Base-by-base conservation (phyloP, 30 jellyfish, hydroid and myxozoan species). In the Haliclystus octoradiatus region DNA sequence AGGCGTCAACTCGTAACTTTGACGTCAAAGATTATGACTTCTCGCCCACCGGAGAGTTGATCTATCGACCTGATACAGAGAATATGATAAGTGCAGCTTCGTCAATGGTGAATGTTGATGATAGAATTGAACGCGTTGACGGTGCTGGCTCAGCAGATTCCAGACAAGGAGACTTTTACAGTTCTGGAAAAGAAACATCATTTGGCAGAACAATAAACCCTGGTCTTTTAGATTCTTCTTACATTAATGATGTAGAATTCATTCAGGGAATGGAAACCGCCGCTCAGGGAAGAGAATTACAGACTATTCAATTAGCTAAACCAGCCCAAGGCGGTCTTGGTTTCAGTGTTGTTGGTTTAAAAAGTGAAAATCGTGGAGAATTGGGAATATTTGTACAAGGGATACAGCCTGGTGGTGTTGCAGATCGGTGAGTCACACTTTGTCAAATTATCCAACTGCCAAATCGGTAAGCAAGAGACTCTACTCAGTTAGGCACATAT, bases 291-390 rank as follows among this genome's bases (percentile, higher is more conserved):
- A 66, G 96, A 47, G 94, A 87, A 34, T 62, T 87, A 23, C 81
- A 79, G 33, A 80, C 94, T 5, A 68, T 87, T 26, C 70, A 71
- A 31, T 65, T 87, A 65, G 67, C 52, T 4, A 87, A 87, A 29
- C 96, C 96, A 31, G 92, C 77, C 27, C 67, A 60, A 28, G 96
- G 96, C 26, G 96, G 96, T 0, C 87, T 87, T 0, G 96, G 96
- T 15, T 87, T 87, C 83, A 87, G 96, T 79, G 96, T 87, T 49
- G 94, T 80, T 73, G 96, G 96, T 5, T 68, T 87, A 63, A 79
- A 80, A 64, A 87, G 96, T 79, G 96, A 79, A 25, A 87, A 74
- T 31, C 73, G 91, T 40, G 94, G 94, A 31, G 96, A 87, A 63
- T 88, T 87, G 22, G 96, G 96, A 2, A 87, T 87, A 25, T 87